Base-by-base conservation (phyloP, 2,113 vertebrate genomes). In the Sinocyclocheilus grahami region DNA sequence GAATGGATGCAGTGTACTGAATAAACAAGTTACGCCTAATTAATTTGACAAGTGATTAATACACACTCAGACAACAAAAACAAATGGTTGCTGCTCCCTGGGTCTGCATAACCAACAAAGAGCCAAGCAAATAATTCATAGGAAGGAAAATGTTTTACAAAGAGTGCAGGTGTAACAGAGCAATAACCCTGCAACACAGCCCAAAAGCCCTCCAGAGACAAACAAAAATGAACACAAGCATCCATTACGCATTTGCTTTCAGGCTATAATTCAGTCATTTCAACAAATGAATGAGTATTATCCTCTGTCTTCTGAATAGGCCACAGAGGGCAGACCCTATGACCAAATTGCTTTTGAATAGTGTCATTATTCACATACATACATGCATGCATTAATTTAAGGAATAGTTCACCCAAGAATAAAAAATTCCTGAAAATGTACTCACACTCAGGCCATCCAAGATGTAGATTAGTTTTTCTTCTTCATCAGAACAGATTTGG, bases 11-110 rank as follows among this genome's bases (percentile, higher is more conserved):
- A 76, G 46, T 13, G 12, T 48, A 48, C 72, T 76, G 72, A 48
- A 76, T 46, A 48, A 63, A 63, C 39, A 63, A 67, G 78, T 81
- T 81, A 81, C 7, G 60, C 60, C 78, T 80, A 62, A 81, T 81
- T 81, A 18, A 81, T 65, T 65, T 65, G 79, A 81, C 58, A 81
- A 65, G n/a, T 46, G n/a, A 81, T 65, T 65, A 81, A 39, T 65
- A 63, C 39, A 65, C 37, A 81, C n/a, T 63, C n/a, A 81, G 58
- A 63, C 78, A 65, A 80, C 58, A 81, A 81, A 65, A 65, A 81
- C 60, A 81, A 81, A 67, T 65, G 53, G 79, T 16, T 27, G 62
- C 9, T 48, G 60, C 60, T 81, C 39, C 39, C 79, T 14, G 4
- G n/a, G 60, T 37, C 60, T 30, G 18, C 8, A 48, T 81, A 46